A percentile compares a stretch with the other conserved stretches of the same genome.
Evolutionary conservation across 2,888 invertebrate genomes (phyloP).

Genomic region (Erebia ligea): DNA sequence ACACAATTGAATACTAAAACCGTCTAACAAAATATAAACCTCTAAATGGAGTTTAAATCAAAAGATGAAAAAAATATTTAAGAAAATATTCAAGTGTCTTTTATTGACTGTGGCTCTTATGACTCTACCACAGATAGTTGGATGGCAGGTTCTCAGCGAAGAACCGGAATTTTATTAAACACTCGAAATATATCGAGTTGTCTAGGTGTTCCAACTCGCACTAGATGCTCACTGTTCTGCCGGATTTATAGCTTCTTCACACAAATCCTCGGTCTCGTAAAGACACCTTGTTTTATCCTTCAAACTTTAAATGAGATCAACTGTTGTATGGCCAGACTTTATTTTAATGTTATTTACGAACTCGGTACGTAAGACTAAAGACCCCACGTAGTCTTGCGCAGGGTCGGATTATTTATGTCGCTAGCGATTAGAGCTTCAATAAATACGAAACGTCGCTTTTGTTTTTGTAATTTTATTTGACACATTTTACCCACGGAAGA

Average conservation of each 20-base stretch:
- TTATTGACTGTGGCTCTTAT: no score
- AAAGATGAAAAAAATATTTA: no score
- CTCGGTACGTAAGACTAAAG: conserved; percentile 22
- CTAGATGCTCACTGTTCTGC: conserved; percentile 14
- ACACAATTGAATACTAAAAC: no score
- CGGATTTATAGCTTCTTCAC: conserved; percentile 58
- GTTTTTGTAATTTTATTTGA: conserved; percentile 2
- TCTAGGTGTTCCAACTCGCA: neutral
- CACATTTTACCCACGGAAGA: neutral
- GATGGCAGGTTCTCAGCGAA: no score
- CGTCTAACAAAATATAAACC: no score
- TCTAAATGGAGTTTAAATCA: no score
- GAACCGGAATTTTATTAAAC: no score
- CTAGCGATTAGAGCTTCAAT: neutral
- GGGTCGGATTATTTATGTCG: conserved; percentile 4
- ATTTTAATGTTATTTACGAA: conserved; percentile 31
- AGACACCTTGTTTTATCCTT: conserved; percentile 61
- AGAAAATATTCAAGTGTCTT: no score
- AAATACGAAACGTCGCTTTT: neutral
- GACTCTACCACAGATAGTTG: no score
- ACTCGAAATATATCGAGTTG: no score
- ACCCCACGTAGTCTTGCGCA: conserved; percentile 24
- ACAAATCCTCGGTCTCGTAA: conserved; percentile 50
- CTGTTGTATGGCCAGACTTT: conserved; percentile 26
- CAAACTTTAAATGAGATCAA: conserved; percentile 45